A percentile compares a stretch with the other conserved stretches of the same genome.
phyloP scores from a whole-genome alignment of 1,140 invertebrate species.

The Ericerus pela region DNA sequence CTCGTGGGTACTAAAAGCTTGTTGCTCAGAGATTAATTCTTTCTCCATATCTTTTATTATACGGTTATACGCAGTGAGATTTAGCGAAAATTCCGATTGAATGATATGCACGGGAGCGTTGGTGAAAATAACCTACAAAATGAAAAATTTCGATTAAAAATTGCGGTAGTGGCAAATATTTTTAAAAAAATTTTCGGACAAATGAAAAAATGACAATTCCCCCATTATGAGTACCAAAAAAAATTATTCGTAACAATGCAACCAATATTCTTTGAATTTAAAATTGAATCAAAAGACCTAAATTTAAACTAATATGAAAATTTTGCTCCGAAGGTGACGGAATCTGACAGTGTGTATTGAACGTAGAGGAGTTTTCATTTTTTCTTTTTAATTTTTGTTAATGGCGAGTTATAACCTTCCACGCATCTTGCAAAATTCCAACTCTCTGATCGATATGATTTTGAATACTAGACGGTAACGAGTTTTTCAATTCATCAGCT shows the following conservation, averaged over 20 bases:
- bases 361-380: too few relatives aligned
- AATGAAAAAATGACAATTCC: not conserved
- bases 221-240: slow-evolving; percentile 1
- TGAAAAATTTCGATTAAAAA: too few relatives aligned
- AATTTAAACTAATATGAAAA: too few relatives aligned
- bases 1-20: slow-evolving; percentile 70
- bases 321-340: too few relatives aligned
- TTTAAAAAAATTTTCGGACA: slow-evolving; percentile 3
- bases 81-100: slow-evolving; percentile 72
- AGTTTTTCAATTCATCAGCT: slow-evolving; percentile 60
- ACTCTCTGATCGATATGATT: slow-evolving; percentile 49
- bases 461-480: slow-evolving; percentile 50
- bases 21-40: slow-evolving; percentile 69
- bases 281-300: too few relatives aligned
- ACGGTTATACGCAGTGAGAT: slow-evolving; percentile 69
- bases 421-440: slow-evolving; percentile 52
- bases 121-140: slow-evolving; percentile 45
- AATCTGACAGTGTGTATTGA: too few relatives aligned
- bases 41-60: slow-evolving; percentile 78
- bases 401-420: too few relatives aligned
- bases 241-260: not conserved
- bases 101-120: slow-evolving; percentile 71
- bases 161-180: too few relatives aligned
- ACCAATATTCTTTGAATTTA: too few relatives aligned
- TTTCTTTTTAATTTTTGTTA: too few relatives aligned